Percentiles rank a stretch among this genome's conserved stretches.
Evolutionary conservation across 2,797 vertebrate species (phyloP).

Genomic region (Enteromius fasciolatus): DNA sequence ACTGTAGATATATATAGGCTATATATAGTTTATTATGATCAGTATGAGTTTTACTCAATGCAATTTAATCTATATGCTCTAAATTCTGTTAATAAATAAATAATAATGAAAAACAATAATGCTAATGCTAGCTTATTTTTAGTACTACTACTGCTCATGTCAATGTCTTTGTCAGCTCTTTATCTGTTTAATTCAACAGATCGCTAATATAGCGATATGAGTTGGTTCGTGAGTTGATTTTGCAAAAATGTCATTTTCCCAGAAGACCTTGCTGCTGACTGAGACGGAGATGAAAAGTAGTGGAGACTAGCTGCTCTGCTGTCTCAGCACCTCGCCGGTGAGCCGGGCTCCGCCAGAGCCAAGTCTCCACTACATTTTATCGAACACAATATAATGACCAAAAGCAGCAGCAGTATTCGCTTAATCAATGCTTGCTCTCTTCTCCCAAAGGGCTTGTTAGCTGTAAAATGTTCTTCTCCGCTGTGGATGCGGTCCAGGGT

Average conservation of each 20-base stretch:
- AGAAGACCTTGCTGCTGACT: constrained; percentile 49
- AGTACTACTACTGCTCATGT: neutral
- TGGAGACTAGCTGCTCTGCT: constrained; percentile 41
- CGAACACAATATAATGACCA: constrained; percentile 59
- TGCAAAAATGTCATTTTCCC: constrained; percentile 30
- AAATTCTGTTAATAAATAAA: neutral
- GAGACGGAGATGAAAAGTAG: constrained; percentile 44
- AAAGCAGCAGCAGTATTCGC: constrained; percentile 49
- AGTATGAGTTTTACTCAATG: neutral
- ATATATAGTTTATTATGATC: neutral
- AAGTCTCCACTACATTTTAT: constrained; percentile 55
- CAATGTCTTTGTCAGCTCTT: neutral
- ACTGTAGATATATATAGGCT: no score
- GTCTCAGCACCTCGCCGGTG: constrained; percentile 52
- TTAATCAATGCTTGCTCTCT: constrained; percentile 57
- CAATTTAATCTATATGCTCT: neutral
- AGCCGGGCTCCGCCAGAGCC: constrained; percentile 28
- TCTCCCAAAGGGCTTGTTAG: constrained; percentile 61
- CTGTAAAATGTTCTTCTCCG: constrained; percentile 52
- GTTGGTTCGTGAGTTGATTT: constrained; percentile 32
- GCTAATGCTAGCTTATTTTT: neutral
- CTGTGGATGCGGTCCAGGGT: constrained; percentile 31
- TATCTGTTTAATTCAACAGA: neutral
- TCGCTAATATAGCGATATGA: neutral
- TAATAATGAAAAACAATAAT: neutral